Percentiles rank a stretch among this genome's conserved stretches.
Conservation (phyloP, 2,113 vertebrate genomes). For the Indicator maculatus region DNA sequence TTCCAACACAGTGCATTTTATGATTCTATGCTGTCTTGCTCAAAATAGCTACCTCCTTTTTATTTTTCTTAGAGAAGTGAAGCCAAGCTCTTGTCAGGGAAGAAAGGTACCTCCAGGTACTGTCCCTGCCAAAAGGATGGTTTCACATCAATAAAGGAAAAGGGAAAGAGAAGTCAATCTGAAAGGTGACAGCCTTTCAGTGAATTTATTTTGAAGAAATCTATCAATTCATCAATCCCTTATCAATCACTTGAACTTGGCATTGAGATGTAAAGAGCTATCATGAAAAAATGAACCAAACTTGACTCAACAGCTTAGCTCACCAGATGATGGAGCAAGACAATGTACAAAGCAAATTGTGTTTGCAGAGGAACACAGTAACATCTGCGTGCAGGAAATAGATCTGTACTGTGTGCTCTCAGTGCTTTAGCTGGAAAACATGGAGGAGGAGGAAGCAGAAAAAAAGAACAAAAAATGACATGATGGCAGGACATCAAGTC, state of each 20-base stretch:
- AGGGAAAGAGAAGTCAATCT: not conserved
- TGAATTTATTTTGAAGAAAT: not conserved
- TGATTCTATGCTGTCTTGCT: not conserved
- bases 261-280: not conserved
- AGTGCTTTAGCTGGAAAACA: not conserved
- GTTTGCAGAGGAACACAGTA: not conserved
- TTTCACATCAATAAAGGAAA: not conserved
- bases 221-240: not conserved
- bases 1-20: no score
- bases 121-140: not conserved
- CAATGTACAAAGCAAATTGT: not conserved
- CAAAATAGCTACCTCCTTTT: not conserved
- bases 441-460: not conserved
- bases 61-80: not conserved
- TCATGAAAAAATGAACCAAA: not conserved
- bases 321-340: not conserved
- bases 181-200: not conserved
- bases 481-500: not conserved
- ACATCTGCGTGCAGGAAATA: not conserved
- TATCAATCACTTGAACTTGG: not conserved
- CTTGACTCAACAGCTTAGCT: not conserved
- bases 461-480: not conserved
- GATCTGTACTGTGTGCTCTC: not conserved
- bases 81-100: not conserved
- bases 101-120: not conserved